Evolutionary conservation across 2,888 invertebrate genomes (phyloP).

Genomic region (Plebejus anna): DNA sequence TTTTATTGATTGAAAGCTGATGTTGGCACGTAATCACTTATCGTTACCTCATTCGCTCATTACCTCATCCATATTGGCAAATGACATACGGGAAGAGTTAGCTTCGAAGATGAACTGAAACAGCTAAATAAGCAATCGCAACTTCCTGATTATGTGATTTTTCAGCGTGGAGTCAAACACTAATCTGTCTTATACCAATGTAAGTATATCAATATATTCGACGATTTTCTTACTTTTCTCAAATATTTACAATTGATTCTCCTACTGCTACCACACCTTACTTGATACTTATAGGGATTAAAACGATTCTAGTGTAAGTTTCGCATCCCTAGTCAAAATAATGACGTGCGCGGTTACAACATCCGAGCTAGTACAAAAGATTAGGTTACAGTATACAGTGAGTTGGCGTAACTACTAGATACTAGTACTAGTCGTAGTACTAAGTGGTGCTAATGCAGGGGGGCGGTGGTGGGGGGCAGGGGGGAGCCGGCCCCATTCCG

Average conservation of each 20-base stretch:
- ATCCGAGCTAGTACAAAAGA: slow-evolving; percentile 3
- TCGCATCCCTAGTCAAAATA: neutral
- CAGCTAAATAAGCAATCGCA: neutral
- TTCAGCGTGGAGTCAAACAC: too few relatives aligned
- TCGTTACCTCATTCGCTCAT: slow-evolving; percentile 10
- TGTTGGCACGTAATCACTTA: slow-evolving; percentile 10
- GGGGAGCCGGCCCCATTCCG: slow-evolving; percentile 25
- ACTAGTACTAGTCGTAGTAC: slow-evolving; percentile 9
- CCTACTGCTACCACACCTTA: too few relatives aligned
- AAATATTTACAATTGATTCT: too few relatives aligned
- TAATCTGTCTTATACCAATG: too few relatives aligned
- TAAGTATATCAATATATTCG: too few relatives aligned
- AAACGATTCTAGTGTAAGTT: neutral
- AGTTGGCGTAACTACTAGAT: neutral
- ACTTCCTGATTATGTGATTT: neutral
- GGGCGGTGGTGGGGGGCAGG: neutral
- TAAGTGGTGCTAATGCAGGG: slow-evolving; percentile 8
- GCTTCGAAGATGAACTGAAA: neutral
- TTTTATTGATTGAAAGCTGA: slow-evolving; percentile 20
- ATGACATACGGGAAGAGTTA: slow-evolving; percentile 2
- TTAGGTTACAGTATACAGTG: slow-evolving; percentile 14
- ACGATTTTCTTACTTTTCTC: neutral
- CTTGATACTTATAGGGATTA: neutral
- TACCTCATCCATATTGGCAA: slow-evolving; percentile 7
- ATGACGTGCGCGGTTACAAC: neutral